phyloP scores from a whole-genome alignment of 1,140 invertebrate genomes.

The Octopus bimaculoides region DNA sequence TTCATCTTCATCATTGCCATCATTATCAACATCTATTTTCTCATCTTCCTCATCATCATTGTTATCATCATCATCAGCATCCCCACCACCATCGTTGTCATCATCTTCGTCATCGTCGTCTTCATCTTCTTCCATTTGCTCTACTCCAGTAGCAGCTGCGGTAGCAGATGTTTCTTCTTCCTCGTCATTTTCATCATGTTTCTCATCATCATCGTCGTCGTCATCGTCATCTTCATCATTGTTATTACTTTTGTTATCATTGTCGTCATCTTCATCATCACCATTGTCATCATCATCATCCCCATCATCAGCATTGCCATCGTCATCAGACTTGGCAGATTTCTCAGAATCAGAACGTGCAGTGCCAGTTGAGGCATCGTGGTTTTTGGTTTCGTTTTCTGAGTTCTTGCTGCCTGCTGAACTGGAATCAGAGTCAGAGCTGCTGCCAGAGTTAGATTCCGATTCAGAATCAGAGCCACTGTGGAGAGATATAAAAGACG shows the following conservation, averaged over 20 bases:
- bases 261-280: slow-evolving; percentile 26
- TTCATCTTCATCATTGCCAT: slow-evolving; percentile 6
- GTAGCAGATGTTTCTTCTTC: not conserved
- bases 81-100: not conserved
- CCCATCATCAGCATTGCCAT: not conserved
- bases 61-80: not conserved
- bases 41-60: not conserved
- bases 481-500: slow-evolving; percentile 2
- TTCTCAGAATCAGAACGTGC: slow-evolving; percentile 1
- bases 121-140: not conserved
- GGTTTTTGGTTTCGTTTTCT: not conserved
- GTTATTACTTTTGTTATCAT: slow-evolving; percentile 23
- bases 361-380: not conserved
- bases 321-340: not conserved
- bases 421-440: not conserved
- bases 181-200: not conserved
- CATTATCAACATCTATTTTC: not conserved
- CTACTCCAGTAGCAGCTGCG: not conserved
- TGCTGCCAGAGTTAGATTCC: slow-evolving; percentile 10
- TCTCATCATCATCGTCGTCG: not conserved
- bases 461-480: slow-evolving; percentile 18
- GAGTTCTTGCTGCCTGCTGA: not conserved
- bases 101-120: not conserved
- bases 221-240: not conserved
- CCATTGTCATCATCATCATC: not conserved